phyloP scores from a whole-genome alignment of 1,140 invertebrate species.

The Coboldia fuscipes region DNA sequence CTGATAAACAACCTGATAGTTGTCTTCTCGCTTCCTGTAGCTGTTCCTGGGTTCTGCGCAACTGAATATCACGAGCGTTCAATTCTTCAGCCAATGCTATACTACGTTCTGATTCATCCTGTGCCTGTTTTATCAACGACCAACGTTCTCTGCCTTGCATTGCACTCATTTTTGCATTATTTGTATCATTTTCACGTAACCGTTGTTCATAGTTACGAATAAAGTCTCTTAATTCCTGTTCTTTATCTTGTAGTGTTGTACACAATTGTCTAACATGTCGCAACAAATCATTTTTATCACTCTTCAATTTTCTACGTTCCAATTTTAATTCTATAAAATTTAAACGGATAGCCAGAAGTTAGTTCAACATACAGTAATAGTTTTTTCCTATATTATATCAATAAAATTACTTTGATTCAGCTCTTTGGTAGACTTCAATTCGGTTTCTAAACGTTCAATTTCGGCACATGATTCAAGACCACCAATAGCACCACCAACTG shows the following conservation, averaged over 20 bases:
- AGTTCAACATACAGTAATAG: slow-evolving; percentile 1
- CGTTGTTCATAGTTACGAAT: slow-evolving; percentile 81
- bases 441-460: slow-evolving; percentile 26
- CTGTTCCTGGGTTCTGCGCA: slow-evolving; percentile 64
- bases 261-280: slow-evolving; percentile 92
- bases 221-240: slow-evolving; percentile 79
- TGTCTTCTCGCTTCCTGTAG: slow-evolving; percentile 54
- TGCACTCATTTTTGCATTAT: slow-evolving; percentile 49
- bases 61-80: slow-evolving; percentile 61
- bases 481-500: slow-evolving; percentile 17
- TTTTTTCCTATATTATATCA: slow-evolving; percentile 2
- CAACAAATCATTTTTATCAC: slow-evolving; percentile 81
- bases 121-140: slow-evolving; percentile 63
- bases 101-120: slow-evolving; percentile 73
- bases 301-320: slow-evolving; percentile 74
- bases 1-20: slow-evolving; percentile 47
- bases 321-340: slow-evolving; percentile 47
- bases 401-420: slow-evolving; percentile 7
- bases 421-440: slow-evolving; percentile 33
- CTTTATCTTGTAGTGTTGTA: slow-evolving; percentile 81
- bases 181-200: slow-evolving; percentile 25
- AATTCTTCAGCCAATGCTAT: slow-evolving; percentile 67
- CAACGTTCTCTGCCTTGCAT: slow-evolving; percentile 74
- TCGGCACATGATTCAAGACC: slow-evolving; percentile 11
- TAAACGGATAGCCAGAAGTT: neutral